Conservation (phyloP, 2,888 invertebrate genomes). For the Heterodera filipjevi region DNA sequence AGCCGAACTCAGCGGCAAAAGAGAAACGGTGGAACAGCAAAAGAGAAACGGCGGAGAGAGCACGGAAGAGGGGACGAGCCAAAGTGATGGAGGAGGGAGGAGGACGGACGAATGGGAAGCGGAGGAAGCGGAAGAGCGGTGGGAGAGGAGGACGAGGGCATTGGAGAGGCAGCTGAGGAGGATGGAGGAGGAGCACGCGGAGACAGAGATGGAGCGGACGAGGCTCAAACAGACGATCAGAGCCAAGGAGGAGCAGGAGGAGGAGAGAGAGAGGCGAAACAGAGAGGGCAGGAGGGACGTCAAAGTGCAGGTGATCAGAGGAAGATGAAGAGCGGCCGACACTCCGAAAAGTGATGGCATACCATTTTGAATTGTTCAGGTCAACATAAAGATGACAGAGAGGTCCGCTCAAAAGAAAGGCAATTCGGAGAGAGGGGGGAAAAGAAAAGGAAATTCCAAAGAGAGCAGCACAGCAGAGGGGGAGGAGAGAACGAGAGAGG, state of each 20-base stretch:
- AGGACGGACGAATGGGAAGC: conserved; percentile 21
- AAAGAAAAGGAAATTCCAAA: not conserved
- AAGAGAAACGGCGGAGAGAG: conserved; percentile 17
- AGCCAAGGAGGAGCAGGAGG: not conserved
- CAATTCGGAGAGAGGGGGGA: not conserved
- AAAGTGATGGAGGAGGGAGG: conserved; percentile 16
- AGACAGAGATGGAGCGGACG: conserved; percentile 28
- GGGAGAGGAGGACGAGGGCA: conserved; percentile 21
- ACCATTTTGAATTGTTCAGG: not conserved
- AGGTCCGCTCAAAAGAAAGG: not conserved
- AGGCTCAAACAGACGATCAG: not conserved
- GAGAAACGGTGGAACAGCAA: not conserved
- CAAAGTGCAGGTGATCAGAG: conserved; percentile 13
- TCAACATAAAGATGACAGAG: not conserved
- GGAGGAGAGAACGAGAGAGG: conserved; percentile 15
- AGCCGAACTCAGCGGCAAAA: conserved; percentile 9
- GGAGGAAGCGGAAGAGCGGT: conserved; percentile 25
- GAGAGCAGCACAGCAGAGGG: too few relatives aligned
- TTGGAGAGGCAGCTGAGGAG: conserved; percentile 34
- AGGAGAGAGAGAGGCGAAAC: not conserved
- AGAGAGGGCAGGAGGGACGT: not conserved
- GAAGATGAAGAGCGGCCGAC: not conserved
- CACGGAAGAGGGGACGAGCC: conserved; percentile 24
- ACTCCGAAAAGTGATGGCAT: not conserved
- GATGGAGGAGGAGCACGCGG: conserved; percentile 37